Base-by-base conservation (phyloP, 2,888 invertebrate genomes). In the Seladonia tumulorum region DNA sequence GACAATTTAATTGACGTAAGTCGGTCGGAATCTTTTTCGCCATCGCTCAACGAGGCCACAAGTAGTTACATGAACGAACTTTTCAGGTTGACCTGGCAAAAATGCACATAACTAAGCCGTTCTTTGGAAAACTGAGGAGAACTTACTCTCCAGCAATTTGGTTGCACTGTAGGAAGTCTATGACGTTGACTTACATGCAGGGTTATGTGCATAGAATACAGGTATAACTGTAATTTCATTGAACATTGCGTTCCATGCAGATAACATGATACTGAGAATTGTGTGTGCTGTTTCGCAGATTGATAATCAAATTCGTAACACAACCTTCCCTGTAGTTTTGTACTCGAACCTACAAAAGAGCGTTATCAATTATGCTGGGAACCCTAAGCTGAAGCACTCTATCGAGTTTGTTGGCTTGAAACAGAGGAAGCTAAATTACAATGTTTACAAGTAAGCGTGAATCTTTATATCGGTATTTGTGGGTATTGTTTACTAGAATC, bases 101-200 rank as follows among this genome's bases (percentile, higher is more conserved):
- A 94, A 98, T 98, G 98, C 97, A 97, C 91, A 98, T 98, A 97
- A 97, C 97, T 0, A 98, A 98, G 94, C 98, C 98, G 0, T 98
- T 98, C 95, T 98, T 97, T 92, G 98, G 98, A 0, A 97, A 97
- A 92, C 94, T 98, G 42, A 95, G 97, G 68, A 95, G 98, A 66
- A 97, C 96, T 0, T 97, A 97, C 93, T 96, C 96, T 81, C 98
- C 98, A 1, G 98, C 97, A 0, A 92, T 98, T 68, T 98, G 97
- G 97, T 91, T 97, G 87, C 97, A 98, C 90, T 95, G 96, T 87
- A 95, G 98, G 68, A 96, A 96, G 93, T 98, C 98, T 0, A 95
- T 96, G 49, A 97, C 97, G 76, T 96, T 97, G 87, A 96, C 96
- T 22, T 97, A 97, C 92, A 94, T 96, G 78, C 97, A 97, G 93